A percentile compares a stretch with the other conserved stretches of the same genome.
Evolutionary conservation across 2,113 vertebrate genomes (phyloP).

Genomic region (Seriola rivoliana): DNA sequence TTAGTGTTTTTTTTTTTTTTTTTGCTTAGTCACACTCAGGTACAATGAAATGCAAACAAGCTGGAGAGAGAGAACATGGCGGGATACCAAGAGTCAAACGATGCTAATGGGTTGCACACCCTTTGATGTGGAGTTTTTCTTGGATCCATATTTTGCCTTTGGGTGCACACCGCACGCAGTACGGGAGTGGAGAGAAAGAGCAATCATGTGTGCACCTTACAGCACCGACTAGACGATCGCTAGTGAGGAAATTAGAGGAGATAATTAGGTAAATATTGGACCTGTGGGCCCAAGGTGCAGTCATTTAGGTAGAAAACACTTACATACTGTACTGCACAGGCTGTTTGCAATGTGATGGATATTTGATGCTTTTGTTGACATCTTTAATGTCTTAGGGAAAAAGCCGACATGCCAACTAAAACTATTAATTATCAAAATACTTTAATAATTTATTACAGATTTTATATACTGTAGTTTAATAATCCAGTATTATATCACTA

Average conservation of each 20-base stretch:
- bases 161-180: not conserved
- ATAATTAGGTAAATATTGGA: slow-evolving; percentile 32
- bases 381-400: not conserved
- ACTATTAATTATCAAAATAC: not conserved
- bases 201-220: not conserved
- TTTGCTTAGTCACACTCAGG: slow-evolving; percentile 26
- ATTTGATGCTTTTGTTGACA: not conserved
- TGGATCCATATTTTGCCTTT: slow-evolving; percentile 10
- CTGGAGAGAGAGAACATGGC: slow-evolving; percentile 20
- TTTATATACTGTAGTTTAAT: not conserved
- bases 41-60: slow-evolving; percentile 39
- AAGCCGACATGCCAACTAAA: not conserved
- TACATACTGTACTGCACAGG: not conserved
- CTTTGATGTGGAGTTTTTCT: slow-evolving; percentile 28
- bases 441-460: not conserved
- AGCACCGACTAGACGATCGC: not conserved
- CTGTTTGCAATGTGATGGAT: slow-evolving; percentile 8
- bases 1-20: not conserved
- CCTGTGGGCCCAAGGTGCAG: slow-evolving; percentile 4
- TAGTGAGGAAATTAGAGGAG: slow-evolving; percentile 11
- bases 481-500: not conserved
- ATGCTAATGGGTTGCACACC: slow-evolving; percentile 33
- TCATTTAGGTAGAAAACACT: slow-evolving; percentile 6
- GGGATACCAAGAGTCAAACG: slow-evolving; percentile 39
- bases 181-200: not conserved